Percentiles rank a stretch among this genome's conserved stretches.
Evolutionary conservation across 2,113 vertebrate genomes (phyloP).

Genomic region (Regulus satrapa): DNA sequence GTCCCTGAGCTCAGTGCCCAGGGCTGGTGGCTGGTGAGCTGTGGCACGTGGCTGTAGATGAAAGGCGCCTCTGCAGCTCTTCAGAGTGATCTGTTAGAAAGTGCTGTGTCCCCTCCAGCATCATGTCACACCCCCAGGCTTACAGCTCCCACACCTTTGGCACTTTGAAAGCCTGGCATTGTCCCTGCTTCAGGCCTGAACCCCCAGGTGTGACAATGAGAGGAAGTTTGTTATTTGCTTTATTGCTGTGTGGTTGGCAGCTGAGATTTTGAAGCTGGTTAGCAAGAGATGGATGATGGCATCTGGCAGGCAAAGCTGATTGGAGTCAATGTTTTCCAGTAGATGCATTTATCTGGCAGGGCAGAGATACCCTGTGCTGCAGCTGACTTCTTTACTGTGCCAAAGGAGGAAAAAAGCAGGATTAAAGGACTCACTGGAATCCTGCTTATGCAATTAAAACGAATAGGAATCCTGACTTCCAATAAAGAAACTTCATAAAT

Average conservation of each 20-base stretch:
- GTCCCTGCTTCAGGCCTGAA: not conserved
- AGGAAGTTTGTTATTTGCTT: not conserved
- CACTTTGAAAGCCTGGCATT: not conserved
- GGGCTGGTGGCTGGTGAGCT: not conserved
- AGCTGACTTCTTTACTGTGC: not conserved
- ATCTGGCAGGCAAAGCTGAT: constrained; percentile 24
- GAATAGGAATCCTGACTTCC: constrained; percentile 41
- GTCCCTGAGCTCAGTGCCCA: not conserved
- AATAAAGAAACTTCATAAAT: constrained; percentile 54
- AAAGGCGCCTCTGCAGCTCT: not conserved
- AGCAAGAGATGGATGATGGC: constrained; percentile 16
- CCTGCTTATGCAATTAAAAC: constrained; percentile 53
- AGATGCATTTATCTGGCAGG: constrained; percentile 15
- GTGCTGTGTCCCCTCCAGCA: not conserved
- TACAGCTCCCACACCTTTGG: not conserved
- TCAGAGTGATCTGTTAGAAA: not conserved
- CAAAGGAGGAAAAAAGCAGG: not conserved
- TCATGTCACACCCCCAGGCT: not conserved
- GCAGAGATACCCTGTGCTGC: not conserved
- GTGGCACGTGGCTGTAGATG: not conserved
- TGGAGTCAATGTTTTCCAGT: not conserved
- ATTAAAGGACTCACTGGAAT: constrained; percentile 41
- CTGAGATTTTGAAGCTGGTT: constrained; percentile 21
- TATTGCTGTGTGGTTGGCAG: not conserved
- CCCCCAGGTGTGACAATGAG: not conserved